phyloP scores from a whole-genome alignment of 2,888 invertebrate species.

The Andrena camellia region DNA sequence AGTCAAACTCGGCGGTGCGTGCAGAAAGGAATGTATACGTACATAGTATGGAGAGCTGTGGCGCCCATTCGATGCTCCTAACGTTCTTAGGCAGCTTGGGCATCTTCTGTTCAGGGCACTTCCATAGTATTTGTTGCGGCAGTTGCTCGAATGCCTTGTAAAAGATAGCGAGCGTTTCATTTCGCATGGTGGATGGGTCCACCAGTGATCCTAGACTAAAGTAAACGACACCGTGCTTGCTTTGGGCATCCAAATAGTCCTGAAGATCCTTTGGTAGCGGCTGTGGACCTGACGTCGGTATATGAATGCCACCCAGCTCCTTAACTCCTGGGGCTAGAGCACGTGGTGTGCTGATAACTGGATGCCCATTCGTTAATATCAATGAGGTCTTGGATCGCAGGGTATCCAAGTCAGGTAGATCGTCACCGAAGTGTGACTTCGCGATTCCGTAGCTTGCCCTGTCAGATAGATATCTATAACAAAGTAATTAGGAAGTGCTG shows the following conservation, averaged over 20 bases:
- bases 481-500: background rate
- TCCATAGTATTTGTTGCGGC: conserved; percentile 75
- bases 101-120: conserved; percentile 70
- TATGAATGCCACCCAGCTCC: conserved; percentile 87
- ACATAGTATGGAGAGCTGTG: conserved; percentile 76
- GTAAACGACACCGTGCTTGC: conserved; percentile 65
- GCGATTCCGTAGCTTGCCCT: conserved; percentile 62
- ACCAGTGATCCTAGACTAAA: conserved; percentile 65
- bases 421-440: conserved; percentile 68
- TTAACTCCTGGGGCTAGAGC: conserved; percentile 85
- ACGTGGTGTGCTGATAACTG: conserved; percentile 84
- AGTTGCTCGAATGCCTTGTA: conserved; percentile 71
- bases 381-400: conserved; percentile 85
- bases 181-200: conserved; percentile 62
- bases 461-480: conserved; percentile 49
- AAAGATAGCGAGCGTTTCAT: conserved; percentile 67
- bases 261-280: conserved; percentile 42
- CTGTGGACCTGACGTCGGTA: conserved; percentile 75
- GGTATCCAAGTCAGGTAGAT: conserved; percentile 82
- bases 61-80: conserved; percentile 78
- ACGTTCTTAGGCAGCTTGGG: conserved; percentile 77
- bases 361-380: conserved; percentile 86
- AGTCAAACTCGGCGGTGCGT: background rate
- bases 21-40: conserved; percentile 36
- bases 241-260: conserved; percentile 58